These are phyloP conservation scores for Stratiomys singularior DNA, from an alignment of 2,888 invertebrate species.

Conservation along the genomic window DNA sequence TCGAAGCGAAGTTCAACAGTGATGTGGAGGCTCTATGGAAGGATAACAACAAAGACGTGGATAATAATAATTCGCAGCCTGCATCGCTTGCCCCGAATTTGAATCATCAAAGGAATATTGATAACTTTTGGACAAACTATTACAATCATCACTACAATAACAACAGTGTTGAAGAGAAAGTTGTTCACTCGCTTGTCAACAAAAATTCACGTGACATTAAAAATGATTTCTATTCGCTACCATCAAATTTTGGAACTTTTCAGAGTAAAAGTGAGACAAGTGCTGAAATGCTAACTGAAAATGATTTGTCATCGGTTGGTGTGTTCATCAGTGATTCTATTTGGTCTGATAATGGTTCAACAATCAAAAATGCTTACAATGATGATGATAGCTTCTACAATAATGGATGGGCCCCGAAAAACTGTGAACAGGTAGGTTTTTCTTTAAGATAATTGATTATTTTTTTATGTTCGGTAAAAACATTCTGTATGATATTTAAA, in stretches of 20 bases:
- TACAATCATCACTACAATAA: slow-evolving; percentile 58
- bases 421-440: slow-evolving; percentile 47
- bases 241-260: slow-evolving; percentile 55
- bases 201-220: slow-evolving; percentile 24
- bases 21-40: slow-evolving; percentile 77
- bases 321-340: slow-evolving; percentile 69
- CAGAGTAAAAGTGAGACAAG: slow-evolving; percentile 50
- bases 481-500: not conserved
- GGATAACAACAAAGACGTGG: slow-evolving; percentile 61
- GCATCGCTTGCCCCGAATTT: not conserved
- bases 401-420: slow-evolving; percentile 57
- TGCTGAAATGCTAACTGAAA: slow-evolving; percentile 26
- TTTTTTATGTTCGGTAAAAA: not conserved
- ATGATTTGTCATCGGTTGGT: slow-evolving; percentile 59
- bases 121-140: slow-evolving; percentile 60
- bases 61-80: slow-evolving; percentile 57
- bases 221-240: slow-evolving; percentile 58
- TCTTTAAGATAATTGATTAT: slow-evolving; percentile 43
- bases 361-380: slow-evolving; percentile 56
- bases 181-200: not conserved
- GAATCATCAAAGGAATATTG: slow-evolving; percentile 56
- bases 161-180: not conserved
- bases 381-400: slow-evolving; percentile 59
- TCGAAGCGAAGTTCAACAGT: slow-evolving; percentile 72
- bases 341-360: slow-evolving; percentile 65